Base-by-base conservation (phyloP, 2,888 invertebrate genomes). In the Ectemnius cavifrons region DNA sequence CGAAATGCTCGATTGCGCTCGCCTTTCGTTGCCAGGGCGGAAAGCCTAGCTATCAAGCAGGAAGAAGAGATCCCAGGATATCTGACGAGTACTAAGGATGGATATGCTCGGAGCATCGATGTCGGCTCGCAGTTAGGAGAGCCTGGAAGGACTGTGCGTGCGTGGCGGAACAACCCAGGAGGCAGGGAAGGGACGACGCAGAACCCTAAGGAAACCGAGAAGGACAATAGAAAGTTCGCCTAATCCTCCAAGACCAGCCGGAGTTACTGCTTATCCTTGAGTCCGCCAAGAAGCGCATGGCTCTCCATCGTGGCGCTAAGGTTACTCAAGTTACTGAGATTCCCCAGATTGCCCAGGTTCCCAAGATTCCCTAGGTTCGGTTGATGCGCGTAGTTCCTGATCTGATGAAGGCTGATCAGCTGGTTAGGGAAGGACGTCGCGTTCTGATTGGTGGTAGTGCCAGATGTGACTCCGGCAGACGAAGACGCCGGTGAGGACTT, bases 321-420 rank as follows among this genome's bases (percentile, higher is more conserved):
- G 74, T 89, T 90, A 59, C 90, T 86, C 66, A 91, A 80, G 79
- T 90, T 91, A 73, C 89, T 84, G 58, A 91, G 84, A 81, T 90
- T 90, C 65, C 90, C 84, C 5, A 90, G 83, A 71, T 90, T 88
- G 18, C 89, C 88, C 20, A 90, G 85, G 75, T 89, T 88, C 27
- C 89, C 87, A 6, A 89, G 84, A 72, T 89, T 89, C 4, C 95
- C 93, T 52, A 94, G 93, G 80, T 96, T 95, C 75, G 97, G 97
- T 90, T 97, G 97, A 91, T 97, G 97, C 78, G 97, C 97, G 92
- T 98, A 98, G 92, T 98, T 98, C 91, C 98, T 94, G 89, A 98
- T 98, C 92, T 98, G 98, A 92, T 98, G 98, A 84, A 98, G 93
- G 84, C 98, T 97, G 91, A 98, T 98, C 92, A 98, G 93, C 92